A percentile compares a stretch with the other conserved stretches of the same genome.
phyloP scores from a whole-genome alignment of 2,113 vertebrate species.

The Thermophis baileyi region DNA sequence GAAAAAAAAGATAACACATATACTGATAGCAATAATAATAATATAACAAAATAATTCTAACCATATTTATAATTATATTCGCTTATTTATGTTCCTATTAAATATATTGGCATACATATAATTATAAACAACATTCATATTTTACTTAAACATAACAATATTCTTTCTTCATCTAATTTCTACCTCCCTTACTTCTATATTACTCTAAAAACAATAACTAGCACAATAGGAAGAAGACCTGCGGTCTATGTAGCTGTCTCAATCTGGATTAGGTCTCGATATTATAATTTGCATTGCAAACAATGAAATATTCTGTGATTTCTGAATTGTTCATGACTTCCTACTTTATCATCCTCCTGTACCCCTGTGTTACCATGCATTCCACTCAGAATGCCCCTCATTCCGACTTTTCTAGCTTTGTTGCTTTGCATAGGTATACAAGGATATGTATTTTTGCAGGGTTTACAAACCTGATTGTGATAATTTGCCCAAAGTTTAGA shows the following conservation, averaged over 20 bases:
- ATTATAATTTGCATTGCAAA: neutral
- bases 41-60: too few relatives aligned
- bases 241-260: neutral
- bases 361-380: neutral
- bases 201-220: neutral
- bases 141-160: too few relatives aligned
- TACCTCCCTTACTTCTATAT: neutral
- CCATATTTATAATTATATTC: too few relatives aligned
- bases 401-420: neutral
- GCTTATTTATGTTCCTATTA: too few relatives aligned
- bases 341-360: neutral
- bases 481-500: constrained; percentile 93
- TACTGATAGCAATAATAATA: too few relatives aligned
- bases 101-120: too few relatives aligned
- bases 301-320: neutral
- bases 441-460: neutral
- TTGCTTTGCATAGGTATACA: neutral
- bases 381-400: neutral
- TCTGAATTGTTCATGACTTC: neutral
- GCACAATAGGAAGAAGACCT: neutral
- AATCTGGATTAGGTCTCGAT: neutral
- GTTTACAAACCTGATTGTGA: constrained; percentile 88
- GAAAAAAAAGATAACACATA: too few relatives aligned
- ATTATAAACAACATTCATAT: too few relatives aligned
- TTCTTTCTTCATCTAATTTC: too few relatives aligned